Evolutionary conservation across 2,888 invertebrate genomes (phyloP).

Genomic region (Noctua pronuba): DNA sequence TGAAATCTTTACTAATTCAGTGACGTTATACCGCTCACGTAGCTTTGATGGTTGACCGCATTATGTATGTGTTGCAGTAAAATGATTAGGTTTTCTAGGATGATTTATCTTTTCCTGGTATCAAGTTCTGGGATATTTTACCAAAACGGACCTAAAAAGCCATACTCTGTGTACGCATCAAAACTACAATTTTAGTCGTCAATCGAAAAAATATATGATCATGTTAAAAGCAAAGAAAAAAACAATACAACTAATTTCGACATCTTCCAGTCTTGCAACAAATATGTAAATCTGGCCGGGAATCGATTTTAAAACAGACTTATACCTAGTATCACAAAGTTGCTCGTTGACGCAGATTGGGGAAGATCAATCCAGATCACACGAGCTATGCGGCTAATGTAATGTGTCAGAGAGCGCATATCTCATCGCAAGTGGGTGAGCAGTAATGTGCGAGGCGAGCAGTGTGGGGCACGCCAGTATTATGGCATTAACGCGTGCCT

Average conservation of each 20-base stretch:
- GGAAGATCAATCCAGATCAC: slow-evolving; percentile 56
- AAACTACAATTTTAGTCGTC: neutral
- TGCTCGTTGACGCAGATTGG: slow-evolving; percentile 15
- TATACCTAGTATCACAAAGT: neutral
- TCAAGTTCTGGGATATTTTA: neutral
- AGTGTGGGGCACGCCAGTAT: slow-evolving; percentile 14
- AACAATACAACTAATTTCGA: neutral
- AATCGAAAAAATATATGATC: neutral
- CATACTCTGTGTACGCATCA: neutral
- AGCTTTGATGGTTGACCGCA: neutral
- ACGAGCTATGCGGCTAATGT: slow-evolving; percentile 68
- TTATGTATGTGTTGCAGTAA: neutral
- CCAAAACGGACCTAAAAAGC: neutral
- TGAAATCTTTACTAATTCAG: neutral
- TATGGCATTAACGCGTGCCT: slow-evolving; percentile 26
- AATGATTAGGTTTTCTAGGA: neutral
- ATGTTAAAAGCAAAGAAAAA: neutral
- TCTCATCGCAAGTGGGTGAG: slow-evolving; percentile 56
- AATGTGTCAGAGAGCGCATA: slow-evolving; percentile 66
- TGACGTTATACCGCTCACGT: neutral
- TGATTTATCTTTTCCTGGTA: neutral
- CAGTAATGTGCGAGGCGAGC: slow-evolving; percentile 50
- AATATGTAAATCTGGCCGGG: neutral
- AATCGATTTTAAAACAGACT: neutral
- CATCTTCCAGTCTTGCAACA: neutral